Percentiles rank a stretch among this genome's conserved stretches.
Evolutionary conservation across 2,888 invertebrate genomes (phyloP).

Genomic region (Catocala nupta): DNA sequence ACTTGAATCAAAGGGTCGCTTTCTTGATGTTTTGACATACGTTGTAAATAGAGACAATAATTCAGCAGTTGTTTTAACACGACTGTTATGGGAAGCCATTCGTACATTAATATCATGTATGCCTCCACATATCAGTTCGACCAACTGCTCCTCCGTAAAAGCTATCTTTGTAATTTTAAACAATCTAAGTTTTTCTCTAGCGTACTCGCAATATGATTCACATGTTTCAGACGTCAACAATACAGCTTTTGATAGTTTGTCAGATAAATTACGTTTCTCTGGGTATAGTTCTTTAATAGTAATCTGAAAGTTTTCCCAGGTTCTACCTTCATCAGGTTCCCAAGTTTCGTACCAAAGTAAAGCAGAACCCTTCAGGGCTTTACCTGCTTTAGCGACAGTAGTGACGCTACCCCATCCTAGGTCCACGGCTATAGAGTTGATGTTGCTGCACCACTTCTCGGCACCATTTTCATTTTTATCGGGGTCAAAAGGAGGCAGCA

Average conservation of each 20-base stretch:
- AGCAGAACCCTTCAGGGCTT: constrained; percentile 41
- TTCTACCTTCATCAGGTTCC: constrained; percentile 9
- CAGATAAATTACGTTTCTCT: constrained; percentile 7
- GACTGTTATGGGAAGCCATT: constrained; percentile 47
- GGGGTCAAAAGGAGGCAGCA: constrained; percentile 24
- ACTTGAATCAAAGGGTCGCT: not conserved
- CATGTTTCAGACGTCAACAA: constrained; percentile 4
- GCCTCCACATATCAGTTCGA: constrained; percentile 9
- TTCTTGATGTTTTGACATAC: constrained; percentile 29
- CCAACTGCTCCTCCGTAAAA: constrained; percentile 12
- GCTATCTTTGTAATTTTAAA: constrained; percentile 11
- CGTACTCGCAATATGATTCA: constrained; percentile 16
- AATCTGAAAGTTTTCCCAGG: constrained; percentile 4
- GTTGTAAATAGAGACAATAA: constrained; percentile 42
- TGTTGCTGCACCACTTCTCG: constrained; percentile 38
- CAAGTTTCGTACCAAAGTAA: constrained; percentile 40
- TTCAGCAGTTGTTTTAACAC: constrained; percentile 35
- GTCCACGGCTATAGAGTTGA: constrained; percentile 32
- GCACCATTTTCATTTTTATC: constrained; percentile 35
- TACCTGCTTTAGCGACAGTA: constrained; percentile 43
- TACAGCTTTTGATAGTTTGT: constrained; percentile 6
- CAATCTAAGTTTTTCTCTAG: constrained; percentile 11
- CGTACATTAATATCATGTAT: constrained; percentile 34
- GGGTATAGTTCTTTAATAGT: not conserved
- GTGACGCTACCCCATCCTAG: constrained; percentile 26